Percentiles rank a stretch among this genome's conserved stretches.
Evolutionary conservation across 2,113 vertebrate species (phyloP).

Genomic region (Chionodraco myersi): DNA sequence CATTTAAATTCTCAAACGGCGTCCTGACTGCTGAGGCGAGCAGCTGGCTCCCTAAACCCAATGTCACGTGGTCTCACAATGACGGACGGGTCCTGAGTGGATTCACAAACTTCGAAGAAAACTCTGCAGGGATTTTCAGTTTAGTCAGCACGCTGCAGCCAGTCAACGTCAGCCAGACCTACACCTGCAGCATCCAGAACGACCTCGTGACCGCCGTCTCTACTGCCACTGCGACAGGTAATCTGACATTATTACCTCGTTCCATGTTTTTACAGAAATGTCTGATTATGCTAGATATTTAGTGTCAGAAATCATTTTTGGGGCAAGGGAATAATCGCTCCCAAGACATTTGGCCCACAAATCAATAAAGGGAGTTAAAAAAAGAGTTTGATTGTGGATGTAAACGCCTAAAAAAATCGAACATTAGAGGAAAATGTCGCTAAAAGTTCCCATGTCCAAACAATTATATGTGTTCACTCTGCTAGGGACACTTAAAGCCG

Average conservation of each 20-base stretch:
- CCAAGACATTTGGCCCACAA: too few relatives aligned
- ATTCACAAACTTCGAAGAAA: not conserved
- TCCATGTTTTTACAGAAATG: not conserved
- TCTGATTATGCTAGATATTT: not conserved
- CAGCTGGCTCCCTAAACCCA: constrained; percentile 65
- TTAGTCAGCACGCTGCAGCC: constrained; percentile 33
- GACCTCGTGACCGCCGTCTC: constrained; percentile 33
- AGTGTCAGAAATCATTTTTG: too few relatives aligned
- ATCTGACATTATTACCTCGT: not conserved
- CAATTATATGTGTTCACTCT: too few relatives aligned
- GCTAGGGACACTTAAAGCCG: not conserved
- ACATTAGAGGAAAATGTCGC: too few relatives aligned
- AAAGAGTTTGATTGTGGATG: too few relatives aligned
- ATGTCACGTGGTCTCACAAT: constrained; percentile 40
- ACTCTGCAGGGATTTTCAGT: constrained; percentile 15
- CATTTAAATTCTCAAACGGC: not conserved
- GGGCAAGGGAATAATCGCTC: too few relatives aligned
- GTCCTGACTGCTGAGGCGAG: constrained; percentile 37
- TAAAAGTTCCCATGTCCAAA: not conserved
- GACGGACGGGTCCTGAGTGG: constrained; percentile 2
- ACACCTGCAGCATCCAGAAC: constrained; percentile 59
- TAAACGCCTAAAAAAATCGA: too few relatives aligned
- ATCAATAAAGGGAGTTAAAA: too few relatives aligned
- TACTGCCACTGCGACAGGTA: constrained; percentile 55
- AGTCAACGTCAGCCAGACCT: not conserved